Percentiles rank a stretch among this genome's conserved stretches.
Conservation (phyloP, 2,888 invertebrate genomes). For the Prosapia bicincta region DNA sequence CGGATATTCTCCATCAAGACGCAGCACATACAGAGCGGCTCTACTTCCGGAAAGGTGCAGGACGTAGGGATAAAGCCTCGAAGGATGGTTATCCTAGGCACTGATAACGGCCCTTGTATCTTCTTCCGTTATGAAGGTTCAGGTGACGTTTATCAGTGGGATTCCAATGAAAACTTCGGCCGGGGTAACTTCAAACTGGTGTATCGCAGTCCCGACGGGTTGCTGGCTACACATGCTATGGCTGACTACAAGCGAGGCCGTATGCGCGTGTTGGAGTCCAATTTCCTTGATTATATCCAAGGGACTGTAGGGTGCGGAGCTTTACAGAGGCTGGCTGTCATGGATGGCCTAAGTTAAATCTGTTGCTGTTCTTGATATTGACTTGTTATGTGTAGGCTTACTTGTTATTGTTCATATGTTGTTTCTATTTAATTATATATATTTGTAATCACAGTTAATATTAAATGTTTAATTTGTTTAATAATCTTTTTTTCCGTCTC, state of each 20-base stretch:
- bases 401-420: neutral
- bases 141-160: slow-evolving; percentile 62
- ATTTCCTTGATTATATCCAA: slow-evolving; percentile 50
- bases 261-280: slow-evolving; percentile 40
- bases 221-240: slow-evolving; percentile 40
- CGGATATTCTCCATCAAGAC: slow-evolving; percentile 60
- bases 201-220: slow-evolving; percentile 33
- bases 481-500: no score
- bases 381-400: neutral
- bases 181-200: slow-evolving; percentile 38
- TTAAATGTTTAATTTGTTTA: no score
- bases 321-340: slow-evolving; percentile 51
- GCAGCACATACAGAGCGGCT: slow-evolving; percentile 46
- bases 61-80: slow-evolving; percentile 57
- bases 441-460: no score
- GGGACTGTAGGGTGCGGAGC: slow-evolving; percentile 60
- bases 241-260: slow-evolving; percentile 39
- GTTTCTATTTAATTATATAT: no score
- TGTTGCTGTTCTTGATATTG: neutral
- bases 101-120: slow-evolving; percentile 48
- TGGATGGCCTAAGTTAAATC: slow-evolving; percentile 29
- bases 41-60: slow-evolving; percentile 32
- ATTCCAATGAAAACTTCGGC: slow-evolving; percentile 48
- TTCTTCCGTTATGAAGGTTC: slow-evolving; percentile 48
- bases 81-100: slow-evolving; percentile 59